Percentiles rank a stretch among this genome's conserved stretches.
phyloP scores from a whole-genome alignment of 2,888 invertebrate species.

The Podotricha telesiphe region DNA sequence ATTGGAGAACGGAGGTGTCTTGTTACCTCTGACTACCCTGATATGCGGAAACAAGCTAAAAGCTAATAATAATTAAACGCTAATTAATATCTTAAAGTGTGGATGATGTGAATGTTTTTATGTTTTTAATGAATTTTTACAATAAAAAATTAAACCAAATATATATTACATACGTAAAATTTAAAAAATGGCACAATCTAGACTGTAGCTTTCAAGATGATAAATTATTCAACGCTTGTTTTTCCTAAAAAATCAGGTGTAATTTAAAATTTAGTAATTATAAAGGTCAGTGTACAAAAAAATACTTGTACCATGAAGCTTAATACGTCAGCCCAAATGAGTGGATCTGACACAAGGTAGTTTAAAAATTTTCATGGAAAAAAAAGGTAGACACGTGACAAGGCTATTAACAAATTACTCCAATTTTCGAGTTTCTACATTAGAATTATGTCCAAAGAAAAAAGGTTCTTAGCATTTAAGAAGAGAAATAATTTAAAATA shows the following conservation, averaged over 20 bases:
- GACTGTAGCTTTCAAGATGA: conserved; percentile 2
- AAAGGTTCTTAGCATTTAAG: no score
- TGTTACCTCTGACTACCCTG: no score
- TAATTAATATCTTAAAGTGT: no score
- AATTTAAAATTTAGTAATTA: not conserved
- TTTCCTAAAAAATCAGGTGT: not conserved
- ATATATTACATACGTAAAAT: not conserved
- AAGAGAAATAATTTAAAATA: no score
- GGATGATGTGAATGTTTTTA: no score
- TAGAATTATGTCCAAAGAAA: no score
- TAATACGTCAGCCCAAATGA: not conserved
- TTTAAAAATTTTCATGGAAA: not conserved
- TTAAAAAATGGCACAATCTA: not conserved
- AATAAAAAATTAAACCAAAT: no score
- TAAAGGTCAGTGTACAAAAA: not conserved
- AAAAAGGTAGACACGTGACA: not conserved
- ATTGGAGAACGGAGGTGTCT: no score
- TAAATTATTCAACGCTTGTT: conserved; percentile 1
- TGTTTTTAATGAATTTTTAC: no score
- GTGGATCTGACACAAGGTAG: not conserved
- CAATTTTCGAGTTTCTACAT: not conserved
- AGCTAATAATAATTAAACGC: no score
- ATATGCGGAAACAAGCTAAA: no score
- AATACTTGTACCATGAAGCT: not conserved
- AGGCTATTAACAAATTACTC: not conserved